Evolutionary conservation across 2,888 invertebrate species (phyloP).

Genomic region (Hydrotaea cyrtoneurina): DNA sequence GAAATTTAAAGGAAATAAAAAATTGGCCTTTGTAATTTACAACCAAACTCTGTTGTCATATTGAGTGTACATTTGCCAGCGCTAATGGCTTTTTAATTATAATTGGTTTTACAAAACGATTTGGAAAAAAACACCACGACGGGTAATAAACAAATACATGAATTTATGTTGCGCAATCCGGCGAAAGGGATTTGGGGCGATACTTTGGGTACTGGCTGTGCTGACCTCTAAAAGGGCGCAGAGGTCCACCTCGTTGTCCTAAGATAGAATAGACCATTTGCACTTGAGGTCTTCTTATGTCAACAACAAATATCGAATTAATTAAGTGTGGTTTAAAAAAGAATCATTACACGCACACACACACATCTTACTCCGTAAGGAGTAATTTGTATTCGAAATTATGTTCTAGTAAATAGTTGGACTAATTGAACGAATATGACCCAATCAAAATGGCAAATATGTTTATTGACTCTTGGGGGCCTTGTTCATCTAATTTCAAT

Average conservation of each 20-base stretch:
- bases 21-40: not conserved
- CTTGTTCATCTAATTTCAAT: not conserved
- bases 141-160: no score
- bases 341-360: no score
- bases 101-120: not conserved
- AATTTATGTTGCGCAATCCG: no score
- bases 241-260: no score
- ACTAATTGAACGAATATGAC: not conserved
- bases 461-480: not conserved
- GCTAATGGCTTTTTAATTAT: slow-evolving; percentile 3
- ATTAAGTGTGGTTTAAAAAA: no score
- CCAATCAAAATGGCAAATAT: not conserved
- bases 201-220: no score
- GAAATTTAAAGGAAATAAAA: not conserved
- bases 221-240: no score
- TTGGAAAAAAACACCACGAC: not conserved
- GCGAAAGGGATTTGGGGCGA: no score
- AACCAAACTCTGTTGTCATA: not conserved
- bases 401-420: not conserved
- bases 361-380: no score
- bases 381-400: not conserved
- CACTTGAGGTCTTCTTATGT: no score
- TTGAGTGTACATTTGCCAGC: not conserved
- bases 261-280: no score
- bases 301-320: no score